Base-by-base conservation (phyloP, 2,888 invertebrate genomes). In the Drosophila limbata region DNA sequence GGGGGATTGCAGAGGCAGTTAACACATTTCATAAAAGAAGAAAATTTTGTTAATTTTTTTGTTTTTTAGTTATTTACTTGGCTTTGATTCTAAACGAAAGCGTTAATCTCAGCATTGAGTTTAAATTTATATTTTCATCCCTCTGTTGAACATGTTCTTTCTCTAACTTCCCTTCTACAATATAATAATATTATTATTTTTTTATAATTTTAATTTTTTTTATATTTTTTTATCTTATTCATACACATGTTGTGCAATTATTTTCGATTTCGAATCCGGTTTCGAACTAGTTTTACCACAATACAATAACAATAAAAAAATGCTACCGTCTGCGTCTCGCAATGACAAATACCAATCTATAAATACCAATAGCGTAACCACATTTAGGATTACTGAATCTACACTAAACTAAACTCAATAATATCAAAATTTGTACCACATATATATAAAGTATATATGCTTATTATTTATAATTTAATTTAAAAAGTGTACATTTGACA, bases 171-270 rank as follows among this genome's bases (percentile, higher is more conserved):
- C 37, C 45, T 11, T 44, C n/a, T 19, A n/a, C n/a, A n/a, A n/a
- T 21, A 25, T 53, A 19, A 37, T 21, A 21, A 21, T 40, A 37
- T 19, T 42, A 42, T 63, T 61, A 50, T 73, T 52, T 60, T 64
- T 60, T 70, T 44, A 60, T 61, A 65, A 48, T 67, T 72, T 70
- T 60, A 65, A 72, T 68, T 75, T 61, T 57, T 61, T 69, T 51
- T 39, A 35, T 50, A 15, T 35, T 40, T 63, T 59, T 51, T 51
- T 44, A 39, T 59, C 48, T 64, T 59, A 60, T 67, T 51, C 53
- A 52, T 55, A 55, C 52, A 69, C 48, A 67, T 74, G 83, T 88
- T 88, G 88, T 85, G 88, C 93, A 94, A 93, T 84, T 82, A 77
- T 76, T 72, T 72, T 73, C 52, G 53, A 74, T 60, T 63, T 65